Conservation (phyloP, 2,888 invertebrate species). For the Euclidia mi region DNA sequence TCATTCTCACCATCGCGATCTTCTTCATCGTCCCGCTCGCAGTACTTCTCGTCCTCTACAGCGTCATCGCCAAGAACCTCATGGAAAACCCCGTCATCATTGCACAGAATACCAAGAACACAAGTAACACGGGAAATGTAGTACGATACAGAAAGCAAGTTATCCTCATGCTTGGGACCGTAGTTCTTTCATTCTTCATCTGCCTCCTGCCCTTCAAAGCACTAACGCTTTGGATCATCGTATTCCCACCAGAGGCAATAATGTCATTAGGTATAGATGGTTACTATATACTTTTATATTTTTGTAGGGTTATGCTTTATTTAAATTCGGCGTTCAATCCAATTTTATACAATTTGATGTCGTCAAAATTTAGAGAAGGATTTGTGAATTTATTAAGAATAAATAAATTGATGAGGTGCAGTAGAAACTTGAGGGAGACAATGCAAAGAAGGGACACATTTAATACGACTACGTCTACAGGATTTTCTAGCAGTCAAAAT, state of each 20-base stretch:
- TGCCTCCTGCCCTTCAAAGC: conserved; percentile 97
- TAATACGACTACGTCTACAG: conserved; percentile 91
- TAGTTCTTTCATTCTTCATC: conserved; percentile 97
- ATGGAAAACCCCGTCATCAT: conserved; percentile 94
- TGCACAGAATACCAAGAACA: conserved; percentile 89
- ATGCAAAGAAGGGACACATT: conserved; percentile 92
- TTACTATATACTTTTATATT: conserved; percentile 95
- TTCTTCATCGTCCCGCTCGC: conserved; percentile 96
- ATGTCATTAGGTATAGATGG: conserved; percentile 93
- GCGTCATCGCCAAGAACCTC: conserved; percentile 95
- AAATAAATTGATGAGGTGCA: conserved; percentile 83
- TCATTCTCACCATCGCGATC: conserved; percentile 94
- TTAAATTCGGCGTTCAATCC: conserved; percentile 98
- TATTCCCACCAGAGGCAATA: conserved; percentile 92
- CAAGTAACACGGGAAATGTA: conserved; percentile 87
- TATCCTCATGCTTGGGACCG: conserved; percentile 96
- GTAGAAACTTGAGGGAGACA: conserved; percentile 82
- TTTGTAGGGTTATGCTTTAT: conserved; percentile 96
- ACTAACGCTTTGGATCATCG: conserved; percentile 96
- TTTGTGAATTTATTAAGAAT: conserved; percentile 92
- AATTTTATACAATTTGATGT: conserved; percentile 97
- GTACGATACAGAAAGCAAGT: conserved; percentile 94
- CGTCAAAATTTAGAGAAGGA: conserved; percentile 96
- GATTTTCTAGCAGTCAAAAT: conserved; percentile 89
- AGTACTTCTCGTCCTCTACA: conserved; percentile 95